Conservation (phyloP, 2,888 invertebrate genomes). For the Periphyllus acericola region DNA sequence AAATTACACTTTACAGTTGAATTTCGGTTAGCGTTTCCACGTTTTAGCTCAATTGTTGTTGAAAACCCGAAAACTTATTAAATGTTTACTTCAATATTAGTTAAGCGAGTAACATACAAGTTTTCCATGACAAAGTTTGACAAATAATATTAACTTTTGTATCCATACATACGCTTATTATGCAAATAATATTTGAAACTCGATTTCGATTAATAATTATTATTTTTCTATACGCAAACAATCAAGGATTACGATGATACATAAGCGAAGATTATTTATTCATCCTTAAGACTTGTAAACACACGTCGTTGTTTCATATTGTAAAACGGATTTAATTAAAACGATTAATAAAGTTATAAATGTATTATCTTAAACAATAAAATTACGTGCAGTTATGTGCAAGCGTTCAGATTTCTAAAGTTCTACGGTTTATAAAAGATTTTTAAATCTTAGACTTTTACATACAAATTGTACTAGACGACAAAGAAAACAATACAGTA, state of each 20-base stretch:
- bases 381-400: no score
- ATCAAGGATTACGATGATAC: background rate
- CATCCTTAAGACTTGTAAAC: background rate
- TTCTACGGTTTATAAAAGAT: no score
- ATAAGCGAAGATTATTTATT: background rate
- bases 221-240: background rate
- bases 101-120: constrained; percentile 4
- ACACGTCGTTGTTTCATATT: background rate
- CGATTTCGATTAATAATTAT: constrained; percentile 3
- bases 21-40: constrained; percentile 29
- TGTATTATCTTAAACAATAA: no score
- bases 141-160: constrained; percentile 12
- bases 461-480: no score
- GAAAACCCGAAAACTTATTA: constrained; percentile 46
- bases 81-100: constrained; percentile 41
- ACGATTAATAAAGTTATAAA: no score
- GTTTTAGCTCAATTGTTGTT: constrained; percentile 40
- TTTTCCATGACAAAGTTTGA: constrained; percentile 16
- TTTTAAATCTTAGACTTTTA: no score
- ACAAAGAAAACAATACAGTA: no score
- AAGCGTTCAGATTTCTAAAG: no score
- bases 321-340: no score
- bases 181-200: constrained; percentile 3
- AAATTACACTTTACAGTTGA: constrained; percentile 58
- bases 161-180: background rate